Percentiles rank a stretch among this genome's conserved stretches.
Conservation (phyloP, 2,797 vertebrate species). For the Pseudopleuronectes americanus region DNA sequence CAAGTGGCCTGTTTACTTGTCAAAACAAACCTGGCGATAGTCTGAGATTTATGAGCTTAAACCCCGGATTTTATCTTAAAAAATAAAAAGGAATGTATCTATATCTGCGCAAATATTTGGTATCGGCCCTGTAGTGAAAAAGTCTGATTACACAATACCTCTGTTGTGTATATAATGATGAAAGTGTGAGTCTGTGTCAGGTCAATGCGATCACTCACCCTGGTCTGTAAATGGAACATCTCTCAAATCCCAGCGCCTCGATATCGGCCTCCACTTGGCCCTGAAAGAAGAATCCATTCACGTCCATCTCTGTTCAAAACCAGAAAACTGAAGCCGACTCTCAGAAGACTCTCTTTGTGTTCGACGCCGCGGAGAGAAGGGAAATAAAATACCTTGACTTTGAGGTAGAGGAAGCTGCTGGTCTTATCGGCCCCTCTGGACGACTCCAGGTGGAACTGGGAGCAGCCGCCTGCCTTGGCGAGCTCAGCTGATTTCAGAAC, state of each 20-base stretch:
- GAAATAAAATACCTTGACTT: conserved; percentile 79
- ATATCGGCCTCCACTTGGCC: conserved; percentile 86
- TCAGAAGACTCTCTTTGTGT: not conserved
- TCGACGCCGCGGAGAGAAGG: not conserved
- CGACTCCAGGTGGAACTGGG: conserved; percentile 89
- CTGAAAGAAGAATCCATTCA: conserved; percentile 62
- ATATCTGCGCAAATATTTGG: conserved; percentile 9
- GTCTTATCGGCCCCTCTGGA: conserved; percentile 84
- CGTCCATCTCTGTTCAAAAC: not conserved
- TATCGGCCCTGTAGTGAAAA: not conserved
- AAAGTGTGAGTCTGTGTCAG: not conserved
- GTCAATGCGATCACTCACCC: conserved; percentile 75
- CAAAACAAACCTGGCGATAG: not conserved
- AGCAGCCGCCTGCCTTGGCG: conserved; percentile 89
- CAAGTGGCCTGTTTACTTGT: not conserved
- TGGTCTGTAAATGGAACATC: conserved; percentile 85
- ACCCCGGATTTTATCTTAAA: not conserved
- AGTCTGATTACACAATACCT: not conserved
- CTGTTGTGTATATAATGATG: not conserved
- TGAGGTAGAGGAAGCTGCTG: conserved; percentile 84
- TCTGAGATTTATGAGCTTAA: not conserved
- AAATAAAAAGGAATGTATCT: not conserved
- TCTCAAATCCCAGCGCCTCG: conserved; percentile 82
- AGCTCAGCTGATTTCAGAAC: conserved; percentile 90
- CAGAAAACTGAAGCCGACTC: too few relatives aligned